Percentiles rank a stretch among this genome's conserved stretches.
Conservation (phyloP, 2,888 invertebrate genomes). For the Cantharis rufa region DNA sequence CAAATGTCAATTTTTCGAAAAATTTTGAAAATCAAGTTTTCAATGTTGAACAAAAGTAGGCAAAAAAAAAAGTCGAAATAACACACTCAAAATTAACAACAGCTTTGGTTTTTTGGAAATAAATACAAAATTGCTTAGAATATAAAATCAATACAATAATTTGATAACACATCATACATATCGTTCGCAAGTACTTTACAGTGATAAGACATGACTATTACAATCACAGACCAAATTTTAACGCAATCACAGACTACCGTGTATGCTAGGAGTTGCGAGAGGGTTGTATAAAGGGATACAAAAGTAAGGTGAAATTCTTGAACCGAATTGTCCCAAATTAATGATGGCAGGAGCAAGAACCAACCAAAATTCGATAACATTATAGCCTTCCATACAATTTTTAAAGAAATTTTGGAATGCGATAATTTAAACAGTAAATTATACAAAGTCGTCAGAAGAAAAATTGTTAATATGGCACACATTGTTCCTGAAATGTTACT, state of each 20-base stretch:
- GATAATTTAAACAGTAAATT: slow-evolving; percentile 25
- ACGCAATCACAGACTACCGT: slow-evolving; percentile 65
- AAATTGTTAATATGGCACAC: slow-evolving; percentile 42
- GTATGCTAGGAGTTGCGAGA: slow-evolving; percentile 67
- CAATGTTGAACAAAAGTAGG: not conserved
- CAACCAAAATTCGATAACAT: slow-evolving; percentile 64
- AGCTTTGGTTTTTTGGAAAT: too few relatives aligned
- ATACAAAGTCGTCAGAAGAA: slow-evolving; percentile 42
- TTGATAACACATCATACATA: slow-evolving; percentile 18
- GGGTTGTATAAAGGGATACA: slow-evolving; percentile 67
- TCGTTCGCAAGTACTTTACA: slow-evolving; percentile 15
- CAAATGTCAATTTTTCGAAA: not conserved
- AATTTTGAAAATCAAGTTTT: not conserved
- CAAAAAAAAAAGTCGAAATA: too few relatives aligned
- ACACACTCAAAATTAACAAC: too few relatives aligned
- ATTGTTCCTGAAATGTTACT: slow-evolving; percentile 43
- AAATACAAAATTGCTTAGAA: not conserved
- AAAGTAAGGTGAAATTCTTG: slow-evolving; percentile 60
- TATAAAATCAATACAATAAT: not conserved
- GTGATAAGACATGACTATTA: slow-evolving; percentile 40
- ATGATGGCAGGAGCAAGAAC: slow-evolving; percentile 64
- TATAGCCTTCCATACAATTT: slow-evolving; percentile 60
- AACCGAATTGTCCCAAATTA: slow-evolving; percentile 63
- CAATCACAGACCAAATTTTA: slow-evolving; percentile 50
- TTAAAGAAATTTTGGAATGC: slow-evolving; percentile 31